Percentiles rank a stretch among this genome's conserved stretches.
phyloP scores from a whole-genome alignment of 2,113 vertebrate species.

The Ascaphus truei region DNA sequence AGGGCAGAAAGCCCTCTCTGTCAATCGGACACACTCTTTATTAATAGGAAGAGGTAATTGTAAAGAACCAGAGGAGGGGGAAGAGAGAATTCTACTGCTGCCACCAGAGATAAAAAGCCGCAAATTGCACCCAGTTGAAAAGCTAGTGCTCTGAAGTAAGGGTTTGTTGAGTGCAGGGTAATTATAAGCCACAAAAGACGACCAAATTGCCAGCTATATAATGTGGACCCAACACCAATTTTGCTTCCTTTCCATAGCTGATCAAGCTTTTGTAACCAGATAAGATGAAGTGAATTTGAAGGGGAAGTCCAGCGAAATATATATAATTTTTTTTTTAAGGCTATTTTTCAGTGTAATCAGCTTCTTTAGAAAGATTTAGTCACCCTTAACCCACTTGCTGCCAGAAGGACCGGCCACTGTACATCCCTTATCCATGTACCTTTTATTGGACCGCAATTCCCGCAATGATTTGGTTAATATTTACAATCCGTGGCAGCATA shows the following conservation, averaged over 20 bases:
- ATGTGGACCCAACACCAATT: constrained; percentile 36
- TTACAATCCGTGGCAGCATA: too few species aligned
- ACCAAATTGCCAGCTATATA: constrained; percentile 32
- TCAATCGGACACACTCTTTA: constrained; percentile 37
- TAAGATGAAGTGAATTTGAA: constrained; percentile 33
- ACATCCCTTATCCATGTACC: too few species aligned
- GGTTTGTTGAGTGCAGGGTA: constrained; percentile 36
- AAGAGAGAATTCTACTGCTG: constrained; percentile 15
- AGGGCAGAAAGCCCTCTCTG: constrained; percentile 25
- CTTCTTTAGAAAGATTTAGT: not conserved
- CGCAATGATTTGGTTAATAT: too few species aligned
- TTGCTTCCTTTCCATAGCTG: constrained; percentile 28
- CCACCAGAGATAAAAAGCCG: constrained; percentile 36
- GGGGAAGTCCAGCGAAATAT: constrained; percentile 10
- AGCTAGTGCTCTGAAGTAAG: constrained; percentile 28
- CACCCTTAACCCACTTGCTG: not conserved
- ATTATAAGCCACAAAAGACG: constrained; percentile 34
- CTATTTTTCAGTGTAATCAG: not conserved
- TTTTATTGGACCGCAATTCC: too few species aligned
- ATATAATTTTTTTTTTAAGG: not conserved
- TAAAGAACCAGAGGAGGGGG: constrained; percentile 15
- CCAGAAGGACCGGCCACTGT: too few species aligned
- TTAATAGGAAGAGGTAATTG: constrained; percentile 34
- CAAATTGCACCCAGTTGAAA: constrained; percentile 31
- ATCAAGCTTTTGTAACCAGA: constrained; percentile 34